Evolutionary conservation across 2,113 vertebrate genomes (phyloP).

Genomic region (Ciconia boyciana): DNA sequence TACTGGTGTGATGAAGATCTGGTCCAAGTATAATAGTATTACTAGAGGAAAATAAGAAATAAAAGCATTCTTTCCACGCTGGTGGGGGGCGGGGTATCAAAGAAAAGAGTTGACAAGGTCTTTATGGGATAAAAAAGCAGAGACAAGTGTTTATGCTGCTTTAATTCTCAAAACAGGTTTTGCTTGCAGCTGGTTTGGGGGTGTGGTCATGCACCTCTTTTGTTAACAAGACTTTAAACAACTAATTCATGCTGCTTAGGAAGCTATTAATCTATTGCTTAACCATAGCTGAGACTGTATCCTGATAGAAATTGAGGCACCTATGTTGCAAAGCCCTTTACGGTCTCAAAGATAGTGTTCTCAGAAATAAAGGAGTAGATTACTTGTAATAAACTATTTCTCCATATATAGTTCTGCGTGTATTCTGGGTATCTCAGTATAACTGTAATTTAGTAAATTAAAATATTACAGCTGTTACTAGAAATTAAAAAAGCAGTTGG

Average conservation of each 20-base stretch:
- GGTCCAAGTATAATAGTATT: neutral
- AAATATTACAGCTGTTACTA: neutral
- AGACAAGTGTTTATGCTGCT: neutral
- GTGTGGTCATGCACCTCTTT: neutral
- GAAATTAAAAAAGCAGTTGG: neutral
- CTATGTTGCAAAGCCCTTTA: neutral
- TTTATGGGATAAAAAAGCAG: neutral
- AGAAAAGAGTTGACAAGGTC: neutral
- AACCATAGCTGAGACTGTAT: neutral
- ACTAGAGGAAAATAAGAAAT: neutral
- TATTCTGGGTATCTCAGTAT: neutral
- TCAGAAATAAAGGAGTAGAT: neutral
- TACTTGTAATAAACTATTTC: neutral
- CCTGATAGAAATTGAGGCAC: neutral
- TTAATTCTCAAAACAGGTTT: slow-evolving; percentile 44
- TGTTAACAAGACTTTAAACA: slow-evolving; percentile 23
- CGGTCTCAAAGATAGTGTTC: neutral
- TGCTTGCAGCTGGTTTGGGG: slow-evolving; percentile 6
- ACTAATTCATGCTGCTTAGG: neutral
- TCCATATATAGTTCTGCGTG: rapidly evolving
- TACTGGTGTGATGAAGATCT: neutral
- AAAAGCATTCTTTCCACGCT: neutral
- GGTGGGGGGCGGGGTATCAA: neutral
- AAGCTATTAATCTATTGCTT: neutral
- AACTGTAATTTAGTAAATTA: neutral